A percentile compares a stretch with the other conserved stretches of the same genome.
Evolutionary conservation across 2,113 vertebrate genomes (phyloP).

Genomic region (Callopanchax toddi): DNA sequence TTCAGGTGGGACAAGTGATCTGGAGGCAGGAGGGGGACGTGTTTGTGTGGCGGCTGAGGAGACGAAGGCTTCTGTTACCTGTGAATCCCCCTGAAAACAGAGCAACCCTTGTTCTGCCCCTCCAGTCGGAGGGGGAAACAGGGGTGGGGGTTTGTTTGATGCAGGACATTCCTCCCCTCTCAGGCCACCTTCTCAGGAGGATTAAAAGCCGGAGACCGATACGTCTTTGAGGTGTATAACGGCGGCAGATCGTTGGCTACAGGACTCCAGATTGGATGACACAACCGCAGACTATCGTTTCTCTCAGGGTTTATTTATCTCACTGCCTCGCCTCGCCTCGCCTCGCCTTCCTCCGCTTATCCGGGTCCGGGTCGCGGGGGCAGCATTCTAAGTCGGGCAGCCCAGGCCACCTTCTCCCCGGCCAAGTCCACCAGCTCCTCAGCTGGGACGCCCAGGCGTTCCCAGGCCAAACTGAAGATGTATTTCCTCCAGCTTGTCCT

Average conservation of each 20-base stretch:
- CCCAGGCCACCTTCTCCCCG: no score
- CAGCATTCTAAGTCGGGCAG: no score
- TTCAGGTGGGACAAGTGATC: constrained; percentile 70
- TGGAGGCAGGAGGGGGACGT: constrained; percentile 23
- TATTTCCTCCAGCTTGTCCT: no score
- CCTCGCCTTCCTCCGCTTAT: no score
- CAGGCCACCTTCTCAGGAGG: constrained; percentile 64
- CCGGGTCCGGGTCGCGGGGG: no score
- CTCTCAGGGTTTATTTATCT: constrained; percentile 46
- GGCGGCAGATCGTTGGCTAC: constrained; percentile 27
- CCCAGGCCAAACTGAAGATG: no score
- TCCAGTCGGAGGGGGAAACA: not conserved
- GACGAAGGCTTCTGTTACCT: constrained; percentile 51
- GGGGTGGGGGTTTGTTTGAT: constrained; percentile 49
- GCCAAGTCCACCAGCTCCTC: no score
- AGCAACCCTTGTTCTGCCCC: constrained; percentile 62
- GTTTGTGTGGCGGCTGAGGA: constrained; percentile 6
- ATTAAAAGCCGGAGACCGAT: constrained; percentile 57
- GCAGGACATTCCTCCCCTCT: constrained; percentile 48
- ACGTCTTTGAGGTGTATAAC: constrained; percentile 34
- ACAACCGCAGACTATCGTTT: constrained; percentile 20
- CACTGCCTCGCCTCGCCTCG: no score
- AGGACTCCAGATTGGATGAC: constrained; percentile 13
- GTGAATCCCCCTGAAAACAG: constrained; percentile 55
- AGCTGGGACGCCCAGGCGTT: no score